phyloP scores from a whole-genome alignment of 2,797 vertebrate genomes.

The Crax fasciolata region DNA sequence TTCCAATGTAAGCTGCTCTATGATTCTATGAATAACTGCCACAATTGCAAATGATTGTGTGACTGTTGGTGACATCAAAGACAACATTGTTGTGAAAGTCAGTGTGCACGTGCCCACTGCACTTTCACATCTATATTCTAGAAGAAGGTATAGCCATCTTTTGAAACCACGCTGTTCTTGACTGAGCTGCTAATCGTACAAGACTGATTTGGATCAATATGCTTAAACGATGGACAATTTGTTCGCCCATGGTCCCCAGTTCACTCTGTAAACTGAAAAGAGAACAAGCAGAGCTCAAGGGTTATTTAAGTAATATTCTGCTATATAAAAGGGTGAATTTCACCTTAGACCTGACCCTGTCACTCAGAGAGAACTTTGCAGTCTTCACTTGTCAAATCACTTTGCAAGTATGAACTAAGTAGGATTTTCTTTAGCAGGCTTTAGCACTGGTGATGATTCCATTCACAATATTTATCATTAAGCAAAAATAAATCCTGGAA shows the following conservation, averaged over 20 bases:
- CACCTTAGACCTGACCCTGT: not conserved
- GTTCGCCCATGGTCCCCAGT: not conserved
- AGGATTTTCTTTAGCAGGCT: not conserved
- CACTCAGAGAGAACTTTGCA: not conserved
- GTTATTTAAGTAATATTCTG: not conserved
- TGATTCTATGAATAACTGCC: not conserved
- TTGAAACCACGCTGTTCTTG: not conserved
- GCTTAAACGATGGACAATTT: constrained; percentile 43
- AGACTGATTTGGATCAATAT: constrained; percentile 47
- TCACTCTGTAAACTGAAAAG: not conserved
- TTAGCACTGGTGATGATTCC: not conserved
- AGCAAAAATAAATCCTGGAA: not conserved
- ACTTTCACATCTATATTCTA: not conserved
- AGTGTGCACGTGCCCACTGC: not conserved
- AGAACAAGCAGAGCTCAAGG: not conserved
- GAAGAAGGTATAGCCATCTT: not conserved
- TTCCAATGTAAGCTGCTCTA: no score
- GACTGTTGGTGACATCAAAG: not conserved
- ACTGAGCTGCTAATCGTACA: constrained; percentile 23
- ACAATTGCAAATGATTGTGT: not conserved
- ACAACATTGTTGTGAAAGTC: not conserved
- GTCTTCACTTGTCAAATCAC: not conserved
- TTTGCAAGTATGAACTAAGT: not conserved
- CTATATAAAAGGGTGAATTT: not conserved
- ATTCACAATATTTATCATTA: not conserved